A percentile compares a stretch with the other conserved stretches of the same genome.
Conservation (phyloP, 2,113 vertebrate genomes). For the Corynorhinus townsendii region DNA sequence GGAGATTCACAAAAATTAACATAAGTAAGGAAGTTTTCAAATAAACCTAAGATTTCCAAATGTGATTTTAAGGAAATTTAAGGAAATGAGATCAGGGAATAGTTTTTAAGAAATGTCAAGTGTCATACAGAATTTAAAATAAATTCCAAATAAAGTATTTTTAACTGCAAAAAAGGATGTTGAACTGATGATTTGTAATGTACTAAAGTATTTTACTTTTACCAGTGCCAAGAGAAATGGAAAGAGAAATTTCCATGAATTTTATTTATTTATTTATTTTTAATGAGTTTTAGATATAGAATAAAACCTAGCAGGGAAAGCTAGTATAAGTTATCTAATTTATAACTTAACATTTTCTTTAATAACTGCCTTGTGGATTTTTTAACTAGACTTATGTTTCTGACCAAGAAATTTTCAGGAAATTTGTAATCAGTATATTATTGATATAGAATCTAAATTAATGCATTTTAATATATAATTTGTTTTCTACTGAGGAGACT, state of each 20-base stretch:
- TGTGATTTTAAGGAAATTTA: background rate
- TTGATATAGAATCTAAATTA: background rate
- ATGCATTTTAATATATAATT: background rate
- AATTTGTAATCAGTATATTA: background rate
- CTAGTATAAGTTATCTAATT: background rate
- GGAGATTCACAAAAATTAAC: background rate
- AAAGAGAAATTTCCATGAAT: constrained; percentile 16
- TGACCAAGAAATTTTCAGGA: background rate
- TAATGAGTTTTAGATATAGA: background rate
- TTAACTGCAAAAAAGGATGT: background rate
- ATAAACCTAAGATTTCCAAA: constrained; percentile 23
- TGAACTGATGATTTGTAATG: constrained; percentile 12
- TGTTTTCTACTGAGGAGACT: background rate
- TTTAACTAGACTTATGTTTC: background rate
- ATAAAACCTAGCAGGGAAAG: constrained; percentile 13
- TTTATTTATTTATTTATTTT: background rate
- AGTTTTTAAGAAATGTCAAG: background rate
- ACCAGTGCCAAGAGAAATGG: background rate
- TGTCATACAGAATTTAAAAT: constrained; percentile 11
- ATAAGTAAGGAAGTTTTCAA: constrained; percentile 4
- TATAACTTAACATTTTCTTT: background rate
- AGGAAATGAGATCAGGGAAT: background rate
- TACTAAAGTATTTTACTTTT: constrained; percentile 23
- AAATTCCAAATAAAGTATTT: constrained; percentile 32
- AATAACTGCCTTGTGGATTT: background rate